Conservation (phyloP, 2,888 invertebrate species). For the Eretmocerus hayati region DNA sequence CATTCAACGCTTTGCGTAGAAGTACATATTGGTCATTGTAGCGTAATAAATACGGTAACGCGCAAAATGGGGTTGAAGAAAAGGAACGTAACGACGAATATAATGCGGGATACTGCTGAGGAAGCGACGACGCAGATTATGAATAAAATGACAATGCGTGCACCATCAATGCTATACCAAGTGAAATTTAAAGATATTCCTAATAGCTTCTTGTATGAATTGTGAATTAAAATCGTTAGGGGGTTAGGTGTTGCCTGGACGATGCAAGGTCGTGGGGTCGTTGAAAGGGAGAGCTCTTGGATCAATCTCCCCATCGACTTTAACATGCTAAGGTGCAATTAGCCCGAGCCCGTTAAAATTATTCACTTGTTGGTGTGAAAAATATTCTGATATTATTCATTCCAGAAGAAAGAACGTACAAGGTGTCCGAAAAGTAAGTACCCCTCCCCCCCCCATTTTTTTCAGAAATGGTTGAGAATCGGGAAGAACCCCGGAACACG, state of each 20-base stretch:
- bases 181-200: constrained; percentile 12
- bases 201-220: constrained; percentile 13
- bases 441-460: too few species aligned
- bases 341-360: too few species aligned
- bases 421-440: too few species aligned
- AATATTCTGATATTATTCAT: too few species aligned
- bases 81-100: constrained; percentile 17
- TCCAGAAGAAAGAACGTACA: too few species aligned
- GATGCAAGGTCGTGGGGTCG: not conserved
- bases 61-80: constrained; percentile 5
- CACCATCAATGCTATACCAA: not conserved
- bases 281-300: too few species aligned
- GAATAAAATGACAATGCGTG: constrained; percentile 21
- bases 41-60: constrained; percentile 23
- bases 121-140: constrained; percentile 18
- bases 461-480: too few species aligned
- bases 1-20: constrained; percentile 22
- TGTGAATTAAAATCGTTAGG: constrained; percentile 6
- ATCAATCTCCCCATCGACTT: too few species aligned
- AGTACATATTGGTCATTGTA: constrained; percentile 22
- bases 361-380: too few species aligned
- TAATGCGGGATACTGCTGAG: constrained; percentile 5
- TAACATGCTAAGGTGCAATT: too few species aligned
- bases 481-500: too few species aligned
- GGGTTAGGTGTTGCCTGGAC: not conserved